These are phyloP conservation scores for Terrapene triunguis DNA, from an alignment of 2,113 vertebrate genomes.

Conservation along the genomic window DNA sequence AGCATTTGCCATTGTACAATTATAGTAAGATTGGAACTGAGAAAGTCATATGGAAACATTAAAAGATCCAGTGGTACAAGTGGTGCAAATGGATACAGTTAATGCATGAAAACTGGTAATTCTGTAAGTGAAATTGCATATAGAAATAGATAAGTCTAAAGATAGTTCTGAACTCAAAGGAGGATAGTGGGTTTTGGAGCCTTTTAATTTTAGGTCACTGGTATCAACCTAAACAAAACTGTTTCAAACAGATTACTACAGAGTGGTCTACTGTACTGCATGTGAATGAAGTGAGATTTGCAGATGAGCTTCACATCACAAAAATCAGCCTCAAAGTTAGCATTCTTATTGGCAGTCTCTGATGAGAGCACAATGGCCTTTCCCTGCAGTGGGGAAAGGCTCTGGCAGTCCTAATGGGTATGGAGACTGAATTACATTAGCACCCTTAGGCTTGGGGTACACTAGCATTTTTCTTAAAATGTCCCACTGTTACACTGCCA, in stretches of 20 bases:
- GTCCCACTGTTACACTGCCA: not conserved
- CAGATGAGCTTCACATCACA: not conserved
- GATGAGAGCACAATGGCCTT: not conserved
- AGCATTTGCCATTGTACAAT: not conserved
- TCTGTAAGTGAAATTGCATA: not conserved
- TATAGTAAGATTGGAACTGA: not conserved
- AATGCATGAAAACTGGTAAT: not conserved
- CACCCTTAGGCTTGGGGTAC: not conserved
- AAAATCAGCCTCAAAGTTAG: not conserved
- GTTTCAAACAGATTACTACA: not conserved
- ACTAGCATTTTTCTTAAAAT: not conserved
- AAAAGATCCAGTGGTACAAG: not conserved
- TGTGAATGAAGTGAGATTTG: not conserved
- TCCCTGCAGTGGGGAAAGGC: not conserved
- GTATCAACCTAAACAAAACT: not conserved
- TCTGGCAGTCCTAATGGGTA: not conserved
- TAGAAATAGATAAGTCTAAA: not conserved
- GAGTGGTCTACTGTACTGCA: not conserved
- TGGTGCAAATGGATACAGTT: not conserved
- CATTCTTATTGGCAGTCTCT: not conserved
- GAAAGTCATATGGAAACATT: not conserved
- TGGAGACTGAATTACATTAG: not conserved
- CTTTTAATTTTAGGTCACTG: not conserved
- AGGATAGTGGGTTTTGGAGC: not conserved
- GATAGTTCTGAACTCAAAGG: not conserved